Evolutionary conservation across 2,888 invertebrate genomes (phyloP).

Genomic region (Fragum fragum): DNA sequence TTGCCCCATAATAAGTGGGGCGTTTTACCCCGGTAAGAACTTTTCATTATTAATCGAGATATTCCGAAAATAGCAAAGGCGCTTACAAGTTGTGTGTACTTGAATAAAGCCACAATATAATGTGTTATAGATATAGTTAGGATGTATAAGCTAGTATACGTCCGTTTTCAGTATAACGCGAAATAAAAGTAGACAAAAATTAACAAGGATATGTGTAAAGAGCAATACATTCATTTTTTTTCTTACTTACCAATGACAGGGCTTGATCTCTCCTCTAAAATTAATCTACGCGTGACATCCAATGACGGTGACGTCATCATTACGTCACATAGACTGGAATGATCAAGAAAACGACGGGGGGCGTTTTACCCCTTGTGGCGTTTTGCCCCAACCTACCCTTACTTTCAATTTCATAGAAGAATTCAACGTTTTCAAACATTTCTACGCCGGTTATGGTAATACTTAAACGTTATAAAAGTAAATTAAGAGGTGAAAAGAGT

Average conservation of each 20-base stretch:
- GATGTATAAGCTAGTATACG: not conserved
- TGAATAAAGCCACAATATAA: not conserved
- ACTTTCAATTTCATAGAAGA: too few species aligned
- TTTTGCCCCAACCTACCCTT: conserved; percentile 1
- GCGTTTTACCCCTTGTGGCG: not conserved
- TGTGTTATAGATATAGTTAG: not conserved
- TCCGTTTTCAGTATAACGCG: not conserved
- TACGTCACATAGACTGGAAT: not conserved
- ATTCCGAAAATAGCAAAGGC: not conserved
- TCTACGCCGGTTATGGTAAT: too few species aligned
- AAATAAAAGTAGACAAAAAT: not conserved
- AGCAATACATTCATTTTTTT: not conserved
- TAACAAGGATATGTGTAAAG: not conserved
- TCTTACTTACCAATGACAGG: not conserved
- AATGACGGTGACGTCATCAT: not conserved
- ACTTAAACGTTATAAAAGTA: too few species aligned
- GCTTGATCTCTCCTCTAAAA: not conserved
- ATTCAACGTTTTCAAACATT: too few species aligned
- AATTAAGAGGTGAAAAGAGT: too few species aligned
- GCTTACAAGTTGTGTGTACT: not conserved
- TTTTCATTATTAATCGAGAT: not conserved
- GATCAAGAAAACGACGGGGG: not conserved
- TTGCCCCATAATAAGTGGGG: not conserved
- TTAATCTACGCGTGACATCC: not conserved
- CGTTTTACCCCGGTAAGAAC: not conserved